These are phyloP conservation scores for Ctenicera cuprea DNA, from an alignment of 2,888 invertebrate genomes.

Conservation along the genomic window DNA sequence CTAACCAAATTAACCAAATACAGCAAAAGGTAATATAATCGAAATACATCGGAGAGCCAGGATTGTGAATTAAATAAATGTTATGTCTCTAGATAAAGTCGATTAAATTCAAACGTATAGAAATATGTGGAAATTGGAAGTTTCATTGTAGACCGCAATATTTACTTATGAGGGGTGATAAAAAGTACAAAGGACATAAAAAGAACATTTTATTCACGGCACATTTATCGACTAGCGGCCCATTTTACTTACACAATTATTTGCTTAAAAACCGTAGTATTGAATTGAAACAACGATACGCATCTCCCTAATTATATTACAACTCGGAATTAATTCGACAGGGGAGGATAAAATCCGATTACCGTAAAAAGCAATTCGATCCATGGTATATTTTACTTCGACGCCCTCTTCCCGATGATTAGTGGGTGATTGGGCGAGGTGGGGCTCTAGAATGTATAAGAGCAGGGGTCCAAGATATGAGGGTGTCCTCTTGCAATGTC, in stretches of 20 bases:
- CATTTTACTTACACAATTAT: conserved; percentile 44
- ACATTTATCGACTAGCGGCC: conserved; percentile 43
- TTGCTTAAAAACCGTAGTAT: conserved; percentile 46
- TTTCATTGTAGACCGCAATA: conserved; percentile 32
- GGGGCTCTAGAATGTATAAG: conserved; percentile 50
- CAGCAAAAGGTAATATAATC: conserved; percentile 20
- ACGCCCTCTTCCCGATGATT: conserved; percentile 63
- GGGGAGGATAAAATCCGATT: conserved; percentile 62
- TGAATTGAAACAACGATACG: conserved; percentile 49
- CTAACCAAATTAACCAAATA: conserved; percentile 10
- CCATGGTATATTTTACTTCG: conserved; percentile 62
- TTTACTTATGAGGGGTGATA: conserved; percentile 34
- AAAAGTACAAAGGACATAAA: conserved; percentile 37
- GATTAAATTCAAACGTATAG: conserved; percentile 17
- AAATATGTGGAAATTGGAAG: conserved; percentile 21
- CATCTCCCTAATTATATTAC: conserved; percentile 60
- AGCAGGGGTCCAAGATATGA: conserved; percentile 53
- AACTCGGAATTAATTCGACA: conserved; percentile 62
- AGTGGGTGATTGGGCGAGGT: conserved; percentile 61
- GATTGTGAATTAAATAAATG: conserved; percentile 19
- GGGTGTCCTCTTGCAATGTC: conserved; percentile 62
- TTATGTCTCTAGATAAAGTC: conserved; percentile 28
- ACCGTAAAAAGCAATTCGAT: conserved; percentile 65
- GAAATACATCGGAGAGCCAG: conserved; percentile 16
- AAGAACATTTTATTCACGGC: conserved; percentile 45